These are phyloP conservation scores for Xestia rhomboidea DNA, from an alignment of 2,888 invertebrate genomes.

Conservation along the genomic window DNA sequence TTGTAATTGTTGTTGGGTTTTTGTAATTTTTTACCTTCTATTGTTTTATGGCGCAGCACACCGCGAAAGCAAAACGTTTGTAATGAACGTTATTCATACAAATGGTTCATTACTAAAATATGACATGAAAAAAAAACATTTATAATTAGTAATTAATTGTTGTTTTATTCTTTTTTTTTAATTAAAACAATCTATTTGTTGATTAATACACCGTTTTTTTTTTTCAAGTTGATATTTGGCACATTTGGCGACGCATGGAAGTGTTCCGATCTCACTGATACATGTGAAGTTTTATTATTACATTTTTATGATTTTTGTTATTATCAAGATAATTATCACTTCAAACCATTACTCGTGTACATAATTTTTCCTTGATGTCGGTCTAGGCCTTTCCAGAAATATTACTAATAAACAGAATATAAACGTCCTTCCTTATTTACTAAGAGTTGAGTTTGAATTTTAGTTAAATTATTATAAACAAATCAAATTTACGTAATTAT, in stretches of 20 bases:
- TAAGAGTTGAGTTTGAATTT: no score
- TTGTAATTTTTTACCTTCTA: slow-evolving; percentile 14
- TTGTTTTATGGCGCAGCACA: slow-evolving; percentile 17
- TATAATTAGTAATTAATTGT: not conserved
- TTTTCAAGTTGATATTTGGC: not conserved
- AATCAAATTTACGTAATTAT: slow-evolving; percentile 28
- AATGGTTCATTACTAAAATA: not conserved
- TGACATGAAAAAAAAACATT: not conserved
- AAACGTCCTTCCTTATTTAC: slow-evolving; percentile 23
- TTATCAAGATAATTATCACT: not conserved
- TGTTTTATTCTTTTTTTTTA: not conserved
- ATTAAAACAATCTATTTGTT: not conserved
- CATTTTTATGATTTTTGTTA: not conserved
- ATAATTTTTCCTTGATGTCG: slow-evolving; percentile 1
- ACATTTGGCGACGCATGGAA: not conserved
- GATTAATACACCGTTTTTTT: not conserved
- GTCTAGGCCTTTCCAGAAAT: slow-evolving; percentile 21
- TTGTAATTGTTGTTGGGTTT: not conserved
- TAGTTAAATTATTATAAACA: slow-evolving; percentile 36
- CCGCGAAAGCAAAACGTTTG: not conserved
- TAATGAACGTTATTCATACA: not conserved
- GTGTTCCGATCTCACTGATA: not conserved
- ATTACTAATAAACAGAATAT: slow-evolving; percentile 12
- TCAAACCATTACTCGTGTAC: not conserved
- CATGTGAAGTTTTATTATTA: not conserved